phyloP scores from a whole-genome alignment of 2,113 vertebrate species.

The Tiliqua scincoides region DNA sequence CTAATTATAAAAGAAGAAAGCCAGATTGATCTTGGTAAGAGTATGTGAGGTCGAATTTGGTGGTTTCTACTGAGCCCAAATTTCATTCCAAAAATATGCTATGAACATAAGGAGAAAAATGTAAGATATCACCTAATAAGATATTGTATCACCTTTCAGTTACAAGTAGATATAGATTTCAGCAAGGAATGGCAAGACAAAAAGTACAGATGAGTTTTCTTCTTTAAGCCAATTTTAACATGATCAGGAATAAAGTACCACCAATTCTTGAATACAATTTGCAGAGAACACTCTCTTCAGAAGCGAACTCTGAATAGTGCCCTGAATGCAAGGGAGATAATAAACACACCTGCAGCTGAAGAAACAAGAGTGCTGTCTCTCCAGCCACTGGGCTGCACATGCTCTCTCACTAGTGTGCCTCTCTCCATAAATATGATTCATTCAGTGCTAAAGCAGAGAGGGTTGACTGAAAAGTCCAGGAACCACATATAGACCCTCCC shows the following conservation, averaged over 20 bases:
- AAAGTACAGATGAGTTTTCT: constrained; percentile 37
- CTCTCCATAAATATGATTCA: neutral
- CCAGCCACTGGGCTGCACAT: neutral
- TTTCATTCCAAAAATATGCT: constrained; percentile 36
- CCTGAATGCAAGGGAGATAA: neutral
- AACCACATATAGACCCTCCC: too few species aligned
- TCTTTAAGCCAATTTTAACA: too few species aligned
- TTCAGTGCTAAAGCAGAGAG: neutral
- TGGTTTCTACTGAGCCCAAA: neutral
- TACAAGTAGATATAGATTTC: neutral
- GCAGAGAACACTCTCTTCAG: neutral
- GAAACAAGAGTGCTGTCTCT: neutral
- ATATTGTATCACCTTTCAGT: constrained; percentile 19
- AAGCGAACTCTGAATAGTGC: neutral
- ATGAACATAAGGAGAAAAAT: constrained; percentile 25
- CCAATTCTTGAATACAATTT: too few species aligned
- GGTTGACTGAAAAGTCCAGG: neutral
- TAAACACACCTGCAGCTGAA: neutral
- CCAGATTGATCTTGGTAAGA: constrained; percentile 33
- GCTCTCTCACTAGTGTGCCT: neutral
- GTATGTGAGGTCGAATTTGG: constrained; percentile 30
- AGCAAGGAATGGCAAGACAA: constrained; percentile 41
- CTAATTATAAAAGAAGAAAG: constrained; percentile 46
- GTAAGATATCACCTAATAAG: constrained; percentile 17
- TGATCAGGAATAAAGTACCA: too few species aligned